phyloP scores from a whole-genome alignment of 1,140 invertebrate species.

The Yoshiicerus persimilis region DNA sequence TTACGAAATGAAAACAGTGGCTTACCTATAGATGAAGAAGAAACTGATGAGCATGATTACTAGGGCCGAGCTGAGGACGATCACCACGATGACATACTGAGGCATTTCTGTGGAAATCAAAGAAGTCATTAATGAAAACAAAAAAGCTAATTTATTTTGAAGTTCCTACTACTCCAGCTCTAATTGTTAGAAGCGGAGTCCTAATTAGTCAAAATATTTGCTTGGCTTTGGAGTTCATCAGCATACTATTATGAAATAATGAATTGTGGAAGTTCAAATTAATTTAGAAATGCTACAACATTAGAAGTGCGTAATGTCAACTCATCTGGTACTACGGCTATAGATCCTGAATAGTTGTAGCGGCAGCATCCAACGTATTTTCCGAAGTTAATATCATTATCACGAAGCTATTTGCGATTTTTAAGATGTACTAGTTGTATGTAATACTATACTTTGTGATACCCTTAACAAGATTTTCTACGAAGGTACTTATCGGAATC shows the following conservation, averaged over 20 bases:
- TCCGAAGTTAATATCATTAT: no score
- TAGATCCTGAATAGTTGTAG: no score
- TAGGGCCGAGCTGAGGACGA: slow-evolving; percentile 76
- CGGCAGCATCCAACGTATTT: no score
- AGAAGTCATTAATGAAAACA: slow-evolving; percentile 23
- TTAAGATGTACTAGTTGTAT: no score
- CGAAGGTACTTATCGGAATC: no score
- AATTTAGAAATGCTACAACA: no score
- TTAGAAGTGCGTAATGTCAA: no score
- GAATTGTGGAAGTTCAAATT: not conserved
- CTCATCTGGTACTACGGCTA: no score
- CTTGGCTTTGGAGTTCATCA: not conserved
- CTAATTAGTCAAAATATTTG: not conserved
- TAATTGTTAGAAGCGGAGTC: not conserved
- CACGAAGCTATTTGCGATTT: no score
- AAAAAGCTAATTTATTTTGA: not conserved
- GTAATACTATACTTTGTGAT: no score
- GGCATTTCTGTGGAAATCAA: slow-evolving; percentile 67
- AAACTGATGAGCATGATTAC: slow-evolving; percentile 73
- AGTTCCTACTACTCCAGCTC: not conserved
- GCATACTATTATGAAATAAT: not conserved
- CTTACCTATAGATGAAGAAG: slow-evolving; percentile 64
- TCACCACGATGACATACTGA: slow-evolving; percentile 80
- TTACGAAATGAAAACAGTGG: not conserved
- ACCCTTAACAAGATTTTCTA: no score